These are phyloP conservation scores for Eurypyga helias DNA, from an alignment of 2,113 vertebrate species.

Conservation along the genomic window DNA sequence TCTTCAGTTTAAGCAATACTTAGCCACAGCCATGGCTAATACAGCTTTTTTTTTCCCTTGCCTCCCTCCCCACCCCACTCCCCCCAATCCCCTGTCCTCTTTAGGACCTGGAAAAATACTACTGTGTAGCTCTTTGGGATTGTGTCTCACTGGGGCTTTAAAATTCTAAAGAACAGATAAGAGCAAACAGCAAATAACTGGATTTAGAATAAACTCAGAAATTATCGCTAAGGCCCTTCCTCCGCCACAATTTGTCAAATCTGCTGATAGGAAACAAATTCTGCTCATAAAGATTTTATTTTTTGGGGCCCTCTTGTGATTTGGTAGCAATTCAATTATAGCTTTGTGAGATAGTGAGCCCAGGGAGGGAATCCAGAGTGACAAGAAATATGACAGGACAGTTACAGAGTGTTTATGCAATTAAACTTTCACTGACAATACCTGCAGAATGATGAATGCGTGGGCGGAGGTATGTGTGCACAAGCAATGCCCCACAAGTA, in stretches of 20 bases:
- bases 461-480: slow-evolving; percentile 84
- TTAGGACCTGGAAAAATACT: slow-evolving; percentile 50
- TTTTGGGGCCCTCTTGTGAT: slow-evolving; percentile 81
- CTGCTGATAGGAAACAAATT: slow-evolving; percentile 96
- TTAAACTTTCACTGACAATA: slow-evolving; percentile 98
- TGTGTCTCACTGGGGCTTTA: slow-evolving; percentile 70
- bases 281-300: slow-evolving; percentile 92
- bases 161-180: slow-evolving; percentile 82
- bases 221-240: slow-evolving; percentile 87
- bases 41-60: background rate
- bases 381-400: slow-evolving; percentile 98
- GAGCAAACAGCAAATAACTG: slow-evolving; percentile 85
- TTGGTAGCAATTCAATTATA: slow-evolving; percentile 99
- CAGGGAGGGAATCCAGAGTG: slow-evolving; percentile 91
- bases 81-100: no score
- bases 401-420: slow-evolving; percentile 99
- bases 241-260: slow-evolving; percentile 96
- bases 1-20: background rate
- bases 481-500: slow-evolving; percentile 87
- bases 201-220: slow-evolving; percentile 90
- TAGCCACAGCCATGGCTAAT: background rate
- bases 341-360: slow-evolving; percentile 94
- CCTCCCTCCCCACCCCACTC: no score
- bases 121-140: slow-evolving; percentile 50
- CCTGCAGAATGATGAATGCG: slow-evolving; percentile 93